Conservation (phyloP, 2,113 vertebrate genomes). For the Menidia beryllina region DNA sequence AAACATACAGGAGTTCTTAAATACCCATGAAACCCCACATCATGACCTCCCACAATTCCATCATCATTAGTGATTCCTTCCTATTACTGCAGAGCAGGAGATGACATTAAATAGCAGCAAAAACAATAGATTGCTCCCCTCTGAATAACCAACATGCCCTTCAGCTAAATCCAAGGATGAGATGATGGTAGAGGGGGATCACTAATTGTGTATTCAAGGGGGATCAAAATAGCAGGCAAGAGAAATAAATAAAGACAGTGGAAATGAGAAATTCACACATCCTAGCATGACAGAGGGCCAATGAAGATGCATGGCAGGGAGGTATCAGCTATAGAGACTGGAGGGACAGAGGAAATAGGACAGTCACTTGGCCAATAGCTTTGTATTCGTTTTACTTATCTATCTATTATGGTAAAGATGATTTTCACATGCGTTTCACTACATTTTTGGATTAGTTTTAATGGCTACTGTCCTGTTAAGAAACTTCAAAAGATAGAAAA, state of each 20-base stretch:
- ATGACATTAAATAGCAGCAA: constrained; percentile 49
- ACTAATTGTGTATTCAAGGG: constrained; percentile 88
- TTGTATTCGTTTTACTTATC: constrained; percentile 3
- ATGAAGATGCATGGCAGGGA: constrained; percentile 85
- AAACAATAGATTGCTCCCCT: constrained; percentile 74
- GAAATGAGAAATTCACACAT: constrained; percentile 87
- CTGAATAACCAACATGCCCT: constrained; percentile 84
- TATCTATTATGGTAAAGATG: constrained; percentile 15
- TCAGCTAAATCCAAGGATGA: constrained; percentile 85
- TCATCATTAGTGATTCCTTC: constrained; percentile 51
- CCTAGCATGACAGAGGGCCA: constrained; percentile 85
- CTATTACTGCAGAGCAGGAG: constrained; percentile 40
- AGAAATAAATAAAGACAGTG: constrained; percentile 87
- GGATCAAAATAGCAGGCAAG: constrained; percentile 87
- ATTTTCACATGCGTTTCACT: constrained; percentile 4
- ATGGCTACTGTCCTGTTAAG: not conserved
- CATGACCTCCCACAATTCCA: constrained; percentile 22
- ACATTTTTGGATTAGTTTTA: constrained; percentile 23
- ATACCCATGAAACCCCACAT: constrained; percentile 36
- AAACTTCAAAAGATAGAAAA: constrained; percentile 13
- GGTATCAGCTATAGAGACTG: constrained; percentile 40
- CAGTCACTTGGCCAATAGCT: constrained; percentile 22
- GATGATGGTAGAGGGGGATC: constrained; percentile 57
- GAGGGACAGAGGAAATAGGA: constrained; percentile 41
- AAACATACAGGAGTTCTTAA: constrained; percentile 7